Evolutionary conservation across 2,113 vertebrate species (phyloP), one percentile per base, ranked within the genome.

Genomic region (Phyllostomus hastatus): DNA sequence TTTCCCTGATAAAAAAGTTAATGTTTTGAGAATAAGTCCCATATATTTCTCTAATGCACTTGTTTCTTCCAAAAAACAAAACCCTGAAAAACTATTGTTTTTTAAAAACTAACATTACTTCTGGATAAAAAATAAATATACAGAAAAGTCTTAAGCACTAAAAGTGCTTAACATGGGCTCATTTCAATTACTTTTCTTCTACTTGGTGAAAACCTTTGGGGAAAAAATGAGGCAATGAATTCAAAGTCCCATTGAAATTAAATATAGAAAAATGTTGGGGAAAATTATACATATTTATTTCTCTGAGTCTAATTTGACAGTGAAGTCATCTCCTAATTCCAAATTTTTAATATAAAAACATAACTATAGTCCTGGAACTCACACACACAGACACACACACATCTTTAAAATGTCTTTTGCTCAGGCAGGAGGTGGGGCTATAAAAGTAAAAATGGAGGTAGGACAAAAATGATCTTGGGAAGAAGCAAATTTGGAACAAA

Each of bases 1-100:
- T 97, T 98, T 98, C 33, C 98, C 98, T 98, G 93, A 96, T 97
- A 96, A 98, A 98, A 87, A 50, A 50, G 95, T 80, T 16, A 81
- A 1, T 57, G 28, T 97, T 91, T 88, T 79, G 10, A 92, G 2
- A 10, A 61, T 57, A 85, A 52, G 22, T 46, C 19, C 17, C 50
- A 59, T 7, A 52, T 70, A n/a, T 54, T 35, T 82, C 24, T 57
- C 61, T 33, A 92, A 67, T 50, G 22, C 24, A 57, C 76, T 72
- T 93, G 61, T 43, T 89, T 83, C 6, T 76, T 95, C 15, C 50
- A 82, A 95, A 95, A n/a, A 94, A 79, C n/a, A 78, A 43, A 89
- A 93, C 41, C 28, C 43, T 73, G 87, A 90, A 81, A 2, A 89
- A 48, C 6, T 1, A 72, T 6, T 81, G 59, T 67, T 83, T 92